Evolutionary conservation across 2,113 vertebrate genomes (phyloP).

Genomic region (Erinaceus europaeus): DNA sequence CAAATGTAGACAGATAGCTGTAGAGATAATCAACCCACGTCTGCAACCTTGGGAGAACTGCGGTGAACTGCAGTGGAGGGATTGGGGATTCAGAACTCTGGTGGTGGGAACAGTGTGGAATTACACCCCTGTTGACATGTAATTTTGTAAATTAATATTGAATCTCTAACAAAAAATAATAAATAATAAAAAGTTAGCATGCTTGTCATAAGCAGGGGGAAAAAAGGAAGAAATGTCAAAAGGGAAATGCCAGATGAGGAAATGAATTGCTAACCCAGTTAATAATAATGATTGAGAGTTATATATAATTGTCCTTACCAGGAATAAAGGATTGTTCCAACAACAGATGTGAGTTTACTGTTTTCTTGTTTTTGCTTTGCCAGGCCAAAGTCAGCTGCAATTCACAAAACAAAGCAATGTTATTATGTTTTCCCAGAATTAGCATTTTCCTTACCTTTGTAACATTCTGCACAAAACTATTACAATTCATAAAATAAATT

Average conservation of each 20-base stretch:
- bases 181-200: no score
- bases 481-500: not conserved
- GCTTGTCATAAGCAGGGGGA: no score
- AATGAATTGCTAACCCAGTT: not conserved
- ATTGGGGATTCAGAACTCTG: no score
- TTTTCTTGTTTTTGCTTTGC: constrained; percentile 94
- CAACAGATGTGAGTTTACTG: constrained; percentile 89
- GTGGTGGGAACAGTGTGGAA: not conserved
- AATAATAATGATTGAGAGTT: not conserved
- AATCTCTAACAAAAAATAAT: no score
- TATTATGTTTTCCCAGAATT: not conserved
- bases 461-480: not conserved
- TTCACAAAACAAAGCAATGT: constrained; percentile 48
- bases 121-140: not conserved
- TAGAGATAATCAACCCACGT: no score
- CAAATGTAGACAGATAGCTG: no score
- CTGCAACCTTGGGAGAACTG: no score
- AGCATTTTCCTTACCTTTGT: not conserved
- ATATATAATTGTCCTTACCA: constrained; percentile 83
- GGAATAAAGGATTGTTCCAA: constrained; percentile 93
- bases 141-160: no score
- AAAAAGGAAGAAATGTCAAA: no score
- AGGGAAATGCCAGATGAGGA: not conserved
- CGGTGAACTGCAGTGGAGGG: no score
- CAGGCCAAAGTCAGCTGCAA: constrained; percentile 91